These are phyloP conservation scores for Apistogramma diplotaenia DNA, from an alignment of 2,113 vertebrate genomes.

Conservation along the genomic window DNA sequence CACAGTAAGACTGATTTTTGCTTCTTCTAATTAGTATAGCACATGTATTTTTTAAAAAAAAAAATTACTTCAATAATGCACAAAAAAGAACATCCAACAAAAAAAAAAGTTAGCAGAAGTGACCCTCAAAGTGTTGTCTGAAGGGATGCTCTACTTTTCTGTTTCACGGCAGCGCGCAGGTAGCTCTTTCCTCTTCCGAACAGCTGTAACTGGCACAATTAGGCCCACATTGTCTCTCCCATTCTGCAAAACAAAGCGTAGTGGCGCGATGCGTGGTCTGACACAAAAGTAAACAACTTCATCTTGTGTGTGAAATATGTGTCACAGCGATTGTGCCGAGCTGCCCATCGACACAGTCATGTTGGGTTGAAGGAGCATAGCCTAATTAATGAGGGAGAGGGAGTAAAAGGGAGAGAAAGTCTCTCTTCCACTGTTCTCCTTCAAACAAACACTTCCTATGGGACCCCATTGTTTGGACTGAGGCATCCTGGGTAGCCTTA, in stretches of 20 bases:
- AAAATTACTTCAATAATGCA: background rate
- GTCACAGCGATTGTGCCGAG: constrained; percentile 76
- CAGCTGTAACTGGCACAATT: constrained; percentile 61
- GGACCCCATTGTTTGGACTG: constrained; percentile 80
- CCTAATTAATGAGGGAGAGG: constrained; percentile 77
- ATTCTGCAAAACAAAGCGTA: constrained; percentile 66
- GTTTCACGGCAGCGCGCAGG: background rate
- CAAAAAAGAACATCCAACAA: background rate
- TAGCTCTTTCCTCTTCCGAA: constrained; percentile 40
- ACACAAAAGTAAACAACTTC: constrained; percentile 80
- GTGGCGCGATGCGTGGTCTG: constrained; percentile 62
- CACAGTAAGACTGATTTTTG: background rate
- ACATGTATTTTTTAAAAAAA: background rate
- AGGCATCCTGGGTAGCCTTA: constrained; percentile 82
- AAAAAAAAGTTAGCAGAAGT: background rate
- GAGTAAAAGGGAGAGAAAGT: constrained; percentile 53
- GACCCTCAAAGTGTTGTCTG: background rate
- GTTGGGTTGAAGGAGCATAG: constrained; percentile 72
- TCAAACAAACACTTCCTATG: constrained; percentile 78
- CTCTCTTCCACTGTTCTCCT: constrained; percentile 70
- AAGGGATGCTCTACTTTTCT: background rate
- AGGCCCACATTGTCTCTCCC: constrained; percentile 55
- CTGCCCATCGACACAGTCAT: constrained; percentile 68
- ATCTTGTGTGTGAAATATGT: constrained; percentile 77
- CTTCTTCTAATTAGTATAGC: background rate